Evolutionary conservation across 2,797 vertebrate genomes (phyloP).

Genomic region (Sebastes goodei): DNA sequence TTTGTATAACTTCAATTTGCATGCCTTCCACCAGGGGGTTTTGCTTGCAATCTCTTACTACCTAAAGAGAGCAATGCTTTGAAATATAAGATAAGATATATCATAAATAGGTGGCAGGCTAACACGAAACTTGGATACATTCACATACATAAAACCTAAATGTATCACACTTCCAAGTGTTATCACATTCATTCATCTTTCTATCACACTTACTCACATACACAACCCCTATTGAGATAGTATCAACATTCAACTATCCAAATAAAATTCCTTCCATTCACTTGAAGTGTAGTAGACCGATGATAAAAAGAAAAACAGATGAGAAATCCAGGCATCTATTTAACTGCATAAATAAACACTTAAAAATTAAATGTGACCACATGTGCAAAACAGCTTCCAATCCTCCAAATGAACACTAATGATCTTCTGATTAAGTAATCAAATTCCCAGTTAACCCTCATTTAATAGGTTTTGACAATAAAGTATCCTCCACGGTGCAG

Average conservation of each 20-base stretch:
- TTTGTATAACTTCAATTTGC: not conserved
- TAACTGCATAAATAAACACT: not conserved
- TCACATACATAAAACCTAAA: not conserved
- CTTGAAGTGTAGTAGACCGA: not conserved
- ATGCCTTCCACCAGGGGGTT: not conserved
- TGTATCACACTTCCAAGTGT: not conserved
- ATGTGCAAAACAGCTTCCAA: not conserved
- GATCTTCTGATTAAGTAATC: constrained; percentile 18
- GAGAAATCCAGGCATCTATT: not conserved
- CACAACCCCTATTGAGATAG: not conserved
- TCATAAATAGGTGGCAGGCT: not conserved
- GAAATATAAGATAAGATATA: not conserved
- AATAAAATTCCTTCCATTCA: not conserved
- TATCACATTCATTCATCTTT: not conserved
- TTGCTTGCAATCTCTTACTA: not conserved
- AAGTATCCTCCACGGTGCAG: constrained; percentile 22
- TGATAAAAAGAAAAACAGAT: not conserved
- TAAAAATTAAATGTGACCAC: constrained; percentile 8
- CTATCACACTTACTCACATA: not conserved
- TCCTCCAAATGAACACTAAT: constrained; percentile 35
- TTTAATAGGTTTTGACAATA: constrained; percentile 38
- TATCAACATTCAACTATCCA: not conserved
- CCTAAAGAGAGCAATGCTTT: not conserved
- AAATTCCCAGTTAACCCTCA: constrained; percentile 21
- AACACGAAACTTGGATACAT: not conserved